Percentiles rank a stretch among this genome's conserved stretches.
These are phyloP conservation scores for Tribolium freemani DNA, from an alignment of 2,888 invertebrate genomes.

Conservation along the genomic window DNA sequence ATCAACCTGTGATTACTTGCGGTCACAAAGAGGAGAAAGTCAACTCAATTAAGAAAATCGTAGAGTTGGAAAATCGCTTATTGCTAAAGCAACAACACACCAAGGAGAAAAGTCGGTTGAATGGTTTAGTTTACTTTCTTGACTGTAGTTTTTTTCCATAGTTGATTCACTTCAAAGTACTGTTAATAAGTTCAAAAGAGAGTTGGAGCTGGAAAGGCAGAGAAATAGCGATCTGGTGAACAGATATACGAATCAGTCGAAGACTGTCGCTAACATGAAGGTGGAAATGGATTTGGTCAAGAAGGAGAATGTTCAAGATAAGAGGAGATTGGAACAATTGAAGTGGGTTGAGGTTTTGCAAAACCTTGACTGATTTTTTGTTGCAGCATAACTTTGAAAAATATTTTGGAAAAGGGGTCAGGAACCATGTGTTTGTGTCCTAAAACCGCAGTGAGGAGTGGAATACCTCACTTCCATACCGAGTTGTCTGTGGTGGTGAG, in stretches of 20 bases:
- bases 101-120: conserved; percentile 32
- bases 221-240: conserved; percentile 25
- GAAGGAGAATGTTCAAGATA: conserved; percentile 28
- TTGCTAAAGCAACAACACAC: conserved; percentile 32
- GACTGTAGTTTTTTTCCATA: conserved; percentile 4
- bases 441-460: not conserved
- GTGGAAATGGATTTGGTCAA: conserved; percentile 29
- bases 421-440: not conserved
- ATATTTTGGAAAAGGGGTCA: conserved; percentile 2
- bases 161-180: conserved; percentile 32
- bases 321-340: conserved; percentile 27
- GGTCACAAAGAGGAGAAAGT: conserved; percentile 14
- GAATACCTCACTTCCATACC: conserved; percentile 26
- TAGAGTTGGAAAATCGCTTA: conserved; percentile 49
- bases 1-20: not conserved
- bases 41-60: conserved; percentile 50
- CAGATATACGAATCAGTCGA: conserved; percentile 36
- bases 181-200: conserved; percentile 18
- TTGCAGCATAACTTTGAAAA: conserved; percentile 18
- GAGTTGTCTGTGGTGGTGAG: conserved; percentile 8
- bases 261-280: conserved; percentile 37
- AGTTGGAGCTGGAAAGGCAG: conserved; percentile 32
- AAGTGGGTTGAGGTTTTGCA: conserved; percentile 12
- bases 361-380: not conserved
- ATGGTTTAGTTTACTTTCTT: not conserved